A percentile compares a stretch with the other conserved stretches of the same genome.
Evolutionary conservation across 2,888 invertebrate species (phyloP).

Genomic region (Drosophila meridiana): DNA sequence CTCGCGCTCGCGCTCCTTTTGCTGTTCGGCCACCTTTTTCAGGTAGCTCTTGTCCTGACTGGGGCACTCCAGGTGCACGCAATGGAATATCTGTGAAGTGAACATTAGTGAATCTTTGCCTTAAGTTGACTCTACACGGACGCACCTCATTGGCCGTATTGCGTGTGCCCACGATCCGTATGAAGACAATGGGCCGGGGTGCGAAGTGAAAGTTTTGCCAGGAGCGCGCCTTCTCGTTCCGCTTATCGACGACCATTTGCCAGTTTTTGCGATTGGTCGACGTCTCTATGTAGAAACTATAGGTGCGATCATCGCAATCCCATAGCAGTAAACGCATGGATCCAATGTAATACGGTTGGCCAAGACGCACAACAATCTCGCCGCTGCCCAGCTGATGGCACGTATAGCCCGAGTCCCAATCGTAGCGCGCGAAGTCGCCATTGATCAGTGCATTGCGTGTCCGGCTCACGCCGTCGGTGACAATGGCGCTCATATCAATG

Average conservation of each 20-base stretch:
- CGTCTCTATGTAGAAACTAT: slow-evolving; percentile 98
- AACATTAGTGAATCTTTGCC: not conserved
- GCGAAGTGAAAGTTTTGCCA: slow-evolving; percentile 97
- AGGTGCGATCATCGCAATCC: slow-evolving; percentile 98
- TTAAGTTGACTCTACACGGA: not conserved
- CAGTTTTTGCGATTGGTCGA: slow-evolving; percentile 96
- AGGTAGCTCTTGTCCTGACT: slow-evolving; percentile 86
- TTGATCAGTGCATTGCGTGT: slow-evolving; percentile 97
- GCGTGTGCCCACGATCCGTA: slow-evolving; percentile 97
- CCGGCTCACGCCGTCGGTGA: slow-evolving; percentile 97
- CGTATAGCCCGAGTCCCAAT: slow-evolving; percentile 99
- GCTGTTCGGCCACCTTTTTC: slow-evolving; percentile 58
- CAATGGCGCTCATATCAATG: slow-evolving; percentile 94
- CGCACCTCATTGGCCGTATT: slow-evolving; percentile 98
- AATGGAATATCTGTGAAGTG: slow-evolving; percentile 93
- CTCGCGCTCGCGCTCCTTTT: slow-evolving; percentile 38
- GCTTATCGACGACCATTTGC: slow-evolving; percentile 95
- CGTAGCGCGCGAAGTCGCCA: slow-evolving; percentile 97
- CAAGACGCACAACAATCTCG: slow-evolving; percentile 96
- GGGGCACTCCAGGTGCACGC: slow-evolving; percentile 99
- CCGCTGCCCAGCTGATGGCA: slow-evolving; percentile 98
- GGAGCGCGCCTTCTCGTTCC: slow-evolving; percentile 93
- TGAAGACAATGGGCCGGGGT: slow-evolving; percentile 94
- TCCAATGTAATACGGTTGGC: slow-evolving; percentile 96
- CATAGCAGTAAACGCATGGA: slow-evolving; percentile 96